phyloP scores from a whole-genome alignment of 2,888 invertebrate genomes.

The Mesorhabditis spiculigera region DNA sequence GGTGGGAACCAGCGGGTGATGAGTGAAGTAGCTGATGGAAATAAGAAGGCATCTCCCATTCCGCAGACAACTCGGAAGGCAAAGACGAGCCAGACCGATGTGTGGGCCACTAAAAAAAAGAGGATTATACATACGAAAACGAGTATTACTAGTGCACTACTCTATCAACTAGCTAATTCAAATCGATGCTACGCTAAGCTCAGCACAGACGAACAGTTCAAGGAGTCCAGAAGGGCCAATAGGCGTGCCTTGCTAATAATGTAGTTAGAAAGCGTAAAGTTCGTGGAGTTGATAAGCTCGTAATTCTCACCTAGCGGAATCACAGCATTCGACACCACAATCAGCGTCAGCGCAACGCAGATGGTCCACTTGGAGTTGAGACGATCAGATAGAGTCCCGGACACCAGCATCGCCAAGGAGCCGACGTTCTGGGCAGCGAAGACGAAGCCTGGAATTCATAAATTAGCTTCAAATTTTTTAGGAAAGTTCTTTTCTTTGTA shows the following conservation, averaged over 20 bases:
- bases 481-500: too few relatives aligned
- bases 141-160: background rate
- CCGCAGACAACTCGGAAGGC: slow-evolving; percentile 46
- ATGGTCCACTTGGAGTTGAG: slow-evolving; percentile 55
- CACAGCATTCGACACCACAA: slow-evolving; percentile 46
- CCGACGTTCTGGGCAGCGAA: slow-evolving; percentile 56
- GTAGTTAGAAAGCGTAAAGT: too few relatives aligned
- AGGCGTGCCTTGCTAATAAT: too few relatives aligned
- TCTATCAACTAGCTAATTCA: too few relatives aligned
- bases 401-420: slow-evolving; percentile 50
- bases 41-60: slow-evolving; percentile 47
- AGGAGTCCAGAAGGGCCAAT: too few relatives aligned
- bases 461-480: slow-evolving; percentile 7
- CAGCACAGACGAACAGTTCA: too few relatives aligned
- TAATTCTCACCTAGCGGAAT: slow-evolving; percentile 27
- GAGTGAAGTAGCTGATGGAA: slow-evolving; percentile 46
- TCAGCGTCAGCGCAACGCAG: slow-evolving; percentile 36
- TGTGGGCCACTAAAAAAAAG: slow-evolving; percentile 27
- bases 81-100: slow-evolving; percentile 44
- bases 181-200: too few relatives aligned
- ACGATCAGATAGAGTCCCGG: slow-evolving; percentile 51
- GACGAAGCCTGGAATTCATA: slow-evolving; percentile 54
- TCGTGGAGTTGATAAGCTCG: too few relatives aligned
- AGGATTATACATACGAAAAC: background rate
- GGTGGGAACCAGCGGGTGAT: slow-evolving; percentile 56